These are phyloP conservation scores for Syngnathus acus DNA, from an alignment of 2,797 vertebrate species.

Conservation along the genomic window DNA sequence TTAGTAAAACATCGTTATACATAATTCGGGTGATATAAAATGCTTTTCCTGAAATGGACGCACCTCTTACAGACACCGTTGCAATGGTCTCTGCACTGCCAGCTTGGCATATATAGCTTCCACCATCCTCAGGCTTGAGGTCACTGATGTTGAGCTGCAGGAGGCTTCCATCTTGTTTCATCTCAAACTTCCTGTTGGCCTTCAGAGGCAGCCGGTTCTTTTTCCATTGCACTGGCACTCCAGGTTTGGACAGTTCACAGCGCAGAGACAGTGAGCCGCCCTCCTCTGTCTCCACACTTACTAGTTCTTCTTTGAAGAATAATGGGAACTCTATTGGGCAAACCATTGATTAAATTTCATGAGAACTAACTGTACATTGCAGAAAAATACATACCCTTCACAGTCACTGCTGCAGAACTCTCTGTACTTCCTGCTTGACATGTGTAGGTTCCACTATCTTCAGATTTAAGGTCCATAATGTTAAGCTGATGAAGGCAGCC, in stretches of 20 bases:
- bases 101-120: conserved; percentile 69
- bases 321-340: conserved; percentile 32
- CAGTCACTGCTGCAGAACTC: conserved; percentile 37
- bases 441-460: conserved; percentile 78
- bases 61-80: conserved; percentile 44
- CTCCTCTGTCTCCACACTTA: conserved; percentile 46
- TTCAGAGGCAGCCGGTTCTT: conserved; percentile 71
- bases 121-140: conserved; percentile 73
- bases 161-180: conserved; percentile 61
- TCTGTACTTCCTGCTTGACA: conserved; percentile 60
- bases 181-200: conserved; percentile 68
- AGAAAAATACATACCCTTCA: conserved; percentile 22
- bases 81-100: conserved; percentile 41
- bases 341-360: background rate
- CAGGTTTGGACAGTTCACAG: conserved; percentile 70
- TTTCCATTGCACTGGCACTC: conserved; percentile 66
- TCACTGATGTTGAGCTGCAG: conserved; percentile 71
- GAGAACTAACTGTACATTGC: background rate
- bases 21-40: background rate
- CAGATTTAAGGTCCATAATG: conserved; percentile 68
- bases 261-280: conserved; percentile 36
- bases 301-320: conserved; percentile 44
- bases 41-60: background rate
- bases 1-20: background rate
- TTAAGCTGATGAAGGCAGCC: conserved; percentile 66